Evolutionary conservation across 2,797 vertebrate genomes (phyloP), one percentile per base, ranked within the genome.

Genomic region (Sebastolobus alascanus): DNA sequence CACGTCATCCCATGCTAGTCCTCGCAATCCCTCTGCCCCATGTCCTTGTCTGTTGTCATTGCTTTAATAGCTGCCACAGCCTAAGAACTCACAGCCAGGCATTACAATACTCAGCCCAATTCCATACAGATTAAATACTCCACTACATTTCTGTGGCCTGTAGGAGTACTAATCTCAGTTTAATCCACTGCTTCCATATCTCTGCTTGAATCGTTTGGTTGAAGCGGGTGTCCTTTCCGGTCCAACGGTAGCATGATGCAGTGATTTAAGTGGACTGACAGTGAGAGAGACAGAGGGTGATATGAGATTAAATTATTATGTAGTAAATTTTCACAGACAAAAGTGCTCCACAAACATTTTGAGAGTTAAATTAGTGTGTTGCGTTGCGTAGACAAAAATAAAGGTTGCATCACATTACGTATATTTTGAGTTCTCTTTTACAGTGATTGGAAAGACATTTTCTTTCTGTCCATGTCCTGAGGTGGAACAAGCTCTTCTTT

Each of bases 241-340:
- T 87, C 78, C 78, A 74, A 68, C 13, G 77, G 68, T 77, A 65
- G 58, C 69, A 50, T 78, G 79, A 80, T 37, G 61, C 82, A 74
- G 82, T 79, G 80, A 87, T 86, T 89, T 88, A 87, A 73, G 84
- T 74, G 81, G 82, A 85, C 87, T 86, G 84, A 89, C 89, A 90
- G 92, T 63, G 85, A 80, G 87, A 82, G 63, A 91, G 89, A 92
- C 84, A 83, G 87, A 80, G 63, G 76, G 85, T 56, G 82, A 90
- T 89, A 88, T 67, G 85, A 90, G 87, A 65, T 43, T 8, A 5
- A 40, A 40, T 43, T 14, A 27, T 11, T 27, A 65, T 64, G 25
- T 63, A 77, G 27, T 83, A 22, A 58, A 61, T 86, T 74, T 73
- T 46, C 35, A 29, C 60, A 63, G 12, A 54, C 29, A 77, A 18